Evolutionary conservation across 2,888 invertebrate genomes (phyloP).

Genomic region (Trachelus iudaicus): DNA sequence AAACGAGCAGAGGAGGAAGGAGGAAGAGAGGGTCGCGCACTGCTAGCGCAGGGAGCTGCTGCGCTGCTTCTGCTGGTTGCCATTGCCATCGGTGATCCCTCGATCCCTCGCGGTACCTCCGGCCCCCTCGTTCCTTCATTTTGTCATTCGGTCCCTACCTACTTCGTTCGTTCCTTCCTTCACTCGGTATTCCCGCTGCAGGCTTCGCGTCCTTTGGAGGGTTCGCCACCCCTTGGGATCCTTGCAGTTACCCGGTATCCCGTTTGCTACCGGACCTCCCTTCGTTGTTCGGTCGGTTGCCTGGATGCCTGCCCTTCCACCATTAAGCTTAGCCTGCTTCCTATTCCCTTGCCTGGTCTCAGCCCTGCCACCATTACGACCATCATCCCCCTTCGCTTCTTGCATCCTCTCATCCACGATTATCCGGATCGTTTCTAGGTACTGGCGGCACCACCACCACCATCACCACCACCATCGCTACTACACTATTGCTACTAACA

Average conservation of each 20-base stretch:
- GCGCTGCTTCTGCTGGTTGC: neutral
- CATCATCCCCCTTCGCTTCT: no score
- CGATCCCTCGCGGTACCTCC: no score
- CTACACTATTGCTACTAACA: no score
- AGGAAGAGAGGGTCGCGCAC: slow-evolving; percentile 23
- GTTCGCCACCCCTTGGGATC: slow-evolving; percentile 52
- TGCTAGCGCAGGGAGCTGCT: neutral
- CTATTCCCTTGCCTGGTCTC: slow-evolving; percentile 12
- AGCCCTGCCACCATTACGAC: neutral
- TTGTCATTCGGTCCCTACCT: no score
- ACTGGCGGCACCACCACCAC: neutral
- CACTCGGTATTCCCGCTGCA: no score
- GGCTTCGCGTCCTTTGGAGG: slow-evolving; percentile 48
- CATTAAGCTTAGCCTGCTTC: no score
- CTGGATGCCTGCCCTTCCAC: no score
- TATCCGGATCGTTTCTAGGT: no score
- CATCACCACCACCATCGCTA: neutral
- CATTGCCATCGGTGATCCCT: neutral
- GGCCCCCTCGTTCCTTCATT: no score
- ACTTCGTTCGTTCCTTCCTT: no score
- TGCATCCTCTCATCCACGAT: no score
- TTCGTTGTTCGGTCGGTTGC: slow-evolving; percentile 13
- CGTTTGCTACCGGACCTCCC: slow-evolving; percentile 30
- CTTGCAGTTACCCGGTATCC: slow-evolving; percentile 11
- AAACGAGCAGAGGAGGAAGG: slow-evolving; percentile 19